A percentile compares a stretch with the other conserved stretches of the same genome.
Evolutionary conservation across 2,113 vertebrate genomes (phyloP).

Genomic region (Aviceda subcristata): DNA sequence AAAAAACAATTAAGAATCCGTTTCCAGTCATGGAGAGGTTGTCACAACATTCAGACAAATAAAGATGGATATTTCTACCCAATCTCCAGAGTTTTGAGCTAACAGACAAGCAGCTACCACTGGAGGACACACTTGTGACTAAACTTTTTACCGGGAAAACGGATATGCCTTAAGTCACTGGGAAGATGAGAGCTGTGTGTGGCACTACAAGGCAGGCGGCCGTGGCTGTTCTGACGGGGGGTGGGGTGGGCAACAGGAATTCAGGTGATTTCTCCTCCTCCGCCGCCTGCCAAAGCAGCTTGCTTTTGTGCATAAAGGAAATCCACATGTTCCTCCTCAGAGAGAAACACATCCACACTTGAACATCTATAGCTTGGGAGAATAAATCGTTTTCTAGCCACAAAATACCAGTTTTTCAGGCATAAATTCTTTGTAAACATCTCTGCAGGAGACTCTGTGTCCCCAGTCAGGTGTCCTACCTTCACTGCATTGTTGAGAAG

Average conservation of each 20-base stretch:
- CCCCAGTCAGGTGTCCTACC: conserved; percentile 64
- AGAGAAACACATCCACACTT: not conserved
- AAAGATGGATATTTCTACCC: not conserved
- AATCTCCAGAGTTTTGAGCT: not conserved
- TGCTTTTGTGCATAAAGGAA: not conserved
- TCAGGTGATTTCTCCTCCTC: not conserved
- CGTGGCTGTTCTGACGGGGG: not conserved
- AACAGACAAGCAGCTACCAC: not conserved
- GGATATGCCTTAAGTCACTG: not conserved
- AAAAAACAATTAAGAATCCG: not conserved
- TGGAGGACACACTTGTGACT: accelerated
- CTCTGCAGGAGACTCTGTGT: not conserved
- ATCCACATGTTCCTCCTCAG: not conserved
- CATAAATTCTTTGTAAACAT: not conserved
- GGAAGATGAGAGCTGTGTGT: not conserved
- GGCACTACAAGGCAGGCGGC: not conserved
- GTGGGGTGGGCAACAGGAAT: not conserved
- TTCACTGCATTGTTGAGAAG: conserved; percentile 82
- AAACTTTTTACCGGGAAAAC: not conserved
- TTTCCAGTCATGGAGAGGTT: not conserved
- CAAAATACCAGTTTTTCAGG: not conserved
- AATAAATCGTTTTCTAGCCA: not conserved
- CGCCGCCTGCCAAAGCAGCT: not conserved
- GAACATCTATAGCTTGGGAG: not conserved
- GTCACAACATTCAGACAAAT: not conserved